A percentile compares a stretch with the other conserved stretches of the same genome.
phyloP scores from a whole-genome alignment of 1,140 invertebrate species.

The Magallana gigas region DNA sequence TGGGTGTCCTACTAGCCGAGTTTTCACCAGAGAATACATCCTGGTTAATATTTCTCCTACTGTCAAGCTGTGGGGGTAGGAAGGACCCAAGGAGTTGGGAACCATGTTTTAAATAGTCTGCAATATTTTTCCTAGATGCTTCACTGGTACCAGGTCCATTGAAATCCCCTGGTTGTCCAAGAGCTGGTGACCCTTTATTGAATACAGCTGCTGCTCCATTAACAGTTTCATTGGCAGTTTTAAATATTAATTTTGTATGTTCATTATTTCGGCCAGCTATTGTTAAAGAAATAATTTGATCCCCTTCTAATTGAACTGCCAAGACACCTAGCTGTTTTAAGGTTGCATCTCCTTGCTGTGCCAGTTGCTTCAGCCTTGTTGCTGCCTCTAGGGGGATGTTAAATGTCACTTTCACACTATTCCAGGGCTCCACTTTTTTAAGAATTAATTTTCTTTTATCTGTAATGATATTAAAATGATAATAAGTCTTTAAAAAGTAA shows the following conservation, averaged over 20 bases:
- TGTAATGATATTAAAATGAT: slow-evolving; percentile 62
- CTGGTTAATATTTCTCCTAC: not conserved
- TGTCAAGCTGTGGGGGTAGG: slow-evolving; percentile 48
- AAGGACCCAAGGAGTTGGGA: slow-evolving; percentile 66
- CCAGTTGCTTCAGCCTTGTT: slow-evolving; percentile 91
- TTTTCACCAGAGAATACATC: not conserved
- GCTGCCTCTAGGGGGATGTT: slow-evolving; percentile 97
- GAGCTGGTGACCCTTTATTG: slow-evolving; percentile 10
- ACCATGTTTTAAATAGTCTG: slow-evolving; percentile 77
- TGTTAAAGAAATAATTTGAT: slow-evolving; percentile 93
- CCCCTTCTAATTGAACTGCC: slow-evolving; percentile 96
- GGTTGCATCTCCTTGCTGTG: slow-evolving; percentile 91
- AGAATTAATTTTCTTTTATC: slow-evolving; percentile 78
- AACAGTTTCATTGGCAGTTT: slow-evolving; percentile 72
- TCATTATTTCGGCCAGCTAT: slow-evolving; percentile 87
- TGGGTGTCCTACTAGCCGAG: not conserved
- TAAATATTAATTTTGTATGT: slow-evolving; percentile 88
- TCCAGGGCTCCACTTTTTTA: slow-evolving; percentile 97
- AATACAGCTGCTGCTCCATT: slow-evolving; percentile 62
- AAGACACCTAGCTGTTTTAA: slow-evolving; percentile 94
- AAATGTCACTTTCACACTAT: slow-evolving; percentile 97
- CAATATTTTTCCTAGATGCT: slow-evolving; percentile 77
- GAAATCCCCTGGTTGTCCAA: slow-evolving; percentile 56
- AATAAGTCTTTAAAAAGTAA: not conserved
- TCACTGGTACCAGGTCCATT: slow-evolving; percentile 67